These are phyloP conservation scores for Vanacampus margaritifer DNA, from an alignment of 2,113 vertebrate genomes.

Conservation along the genomic window DNA sequence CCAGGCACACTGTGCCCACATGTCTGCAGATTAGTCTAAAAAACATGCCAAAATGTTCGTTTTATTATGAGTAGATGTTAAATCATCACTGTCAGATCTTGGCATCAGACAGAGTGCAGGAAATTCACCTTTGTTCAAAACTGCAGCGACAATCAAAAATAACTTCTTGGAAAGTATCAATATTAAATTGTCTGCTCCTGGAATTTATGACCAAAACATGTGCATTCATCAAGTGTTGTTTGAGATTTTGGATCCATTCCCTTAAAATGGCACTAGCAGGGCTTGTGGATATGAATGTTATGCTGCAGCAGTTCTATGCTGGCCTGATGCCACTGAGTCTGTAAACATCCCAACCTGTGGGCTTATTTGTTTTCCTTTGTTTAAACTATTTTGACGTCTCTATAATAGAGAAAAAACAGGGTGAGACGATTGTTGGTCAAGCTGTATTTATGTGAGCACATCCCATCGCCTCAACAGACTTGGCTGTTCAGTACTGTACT, in stretches of 20 bases:
- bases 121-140: slow-evolving; percentile 52
- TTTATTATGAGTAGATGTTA: slow-evolving; percentile 41
- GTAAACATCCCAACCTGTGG: slow-evolving; percentile 72
- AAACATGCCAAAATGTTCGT: slow-evolving; percentile 52
- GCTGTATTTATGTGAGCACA: slow-evolving; percentile 71
- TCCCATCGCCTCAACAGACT: slow-evolving; percentile 60
- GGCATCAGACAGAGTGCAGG: slow-evolving; percentile 21
- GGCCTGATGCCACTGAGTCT: slow-evolving; percentile 64
- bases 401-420: slow-evolving; percentile 71
- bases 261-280: slow-evolving; percentile 18
- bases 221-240: background rate
- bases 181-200: slow-evolving; percentile 12
- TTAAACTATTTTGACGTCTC: slow-evolving; percentile 74
- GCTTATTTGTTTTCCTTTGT: slow-evolving; percentile 73
- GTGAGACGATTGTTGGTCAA: slow-evolving; percentile 46
- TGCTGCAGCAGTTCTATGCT: slow-evolving; percentile 35
- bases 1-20: slow-evolving; percentile 34
- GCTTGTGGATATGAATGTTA: slow-evolving; percentile 59
- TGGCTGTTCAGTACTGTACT: slow-evolving; percentile 30
- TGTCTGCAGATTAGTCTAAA: slow-evolving; percentile 4
- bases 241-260: slow-evolving; percentile 16
- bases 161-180: slow-evolving; percentile 35
- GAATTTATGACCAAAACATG: slow-evolving; percentile 17
- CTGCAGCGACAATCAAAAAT: slow-evolving; percentile 42
- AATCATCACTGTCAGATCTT: slow-evolving; percentile 30